Percentiles rank a stretch among this genome's conserved stretches.
phyloP scores from a whole-genome alignment of 2,113 vertebrate genomes.

The Festucalex cinctus region DNA sequence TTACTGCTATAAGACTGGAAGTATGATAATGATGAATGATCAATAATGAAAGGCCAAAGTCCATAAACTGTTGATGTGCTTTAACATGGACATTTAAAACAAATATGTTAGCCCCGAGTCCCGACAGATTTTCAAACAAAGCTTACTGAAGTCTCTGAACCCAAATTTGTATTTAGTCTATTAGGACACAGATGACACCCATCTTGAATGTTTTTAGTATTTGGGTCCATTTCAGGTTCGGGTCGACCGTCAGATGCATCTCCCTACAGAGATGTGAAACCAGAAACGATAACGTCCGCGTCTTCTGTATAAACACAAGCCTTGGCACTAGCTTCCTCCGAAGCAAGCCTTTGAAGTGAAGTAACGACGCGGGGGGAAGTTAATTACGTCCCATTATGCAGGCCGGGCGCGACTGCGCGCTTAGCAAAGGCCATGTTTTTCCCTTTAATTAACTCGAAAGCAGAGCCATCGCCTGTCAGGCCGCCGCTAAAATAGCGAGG shows the following conservation, averaged over 20 bases:
- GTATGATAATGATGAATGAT: too few relatives aligned
- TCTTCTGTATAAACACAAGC: not conserved
- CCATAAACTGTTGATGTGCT: not conserved
- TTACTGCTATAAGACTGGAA: too few relatives aligned
- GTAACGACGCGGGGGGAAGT: constrained; percentile 95
- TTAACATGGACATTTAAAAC: not conserved
- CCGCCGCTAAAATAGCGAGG: constrained; percentile 76
- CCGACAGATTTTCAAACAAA: too few relatives aligned
- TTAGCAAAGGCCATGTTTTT: constrained; percentile 85
- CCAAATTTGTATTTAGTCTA: not conserved
- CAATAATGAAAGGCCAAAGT: too few relatives aligned
- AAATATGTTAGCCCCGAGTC: not conserved
- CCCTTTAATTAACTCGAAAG: constrained; percentile 96
- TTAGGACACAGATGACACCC: not conserved
- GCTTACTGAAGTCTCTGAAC: not conserved
- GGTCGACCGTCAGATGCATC: not conserved
- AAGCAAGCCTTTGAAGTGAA: constrained; percentile 84
- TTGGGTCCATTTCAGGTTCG: not conserved
- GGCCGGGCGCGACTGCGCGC: constrained; percentile 83
- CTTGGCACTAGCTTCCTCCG: constrained; percentile 63
- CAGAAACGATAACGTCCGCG: not conserved
- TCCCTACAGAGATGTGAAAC: not conserved
- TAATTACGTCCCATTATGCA: constrained; percentile 91
- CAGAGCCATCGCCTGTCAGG: constrained; percentile 80
- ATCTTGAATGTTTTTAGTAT: not conserved